These are phyloP conservation scores for Carcina quercana DNA, from an alignment of 2,888 invertebrate genomes.

Conservation along the genomic window DNA sequence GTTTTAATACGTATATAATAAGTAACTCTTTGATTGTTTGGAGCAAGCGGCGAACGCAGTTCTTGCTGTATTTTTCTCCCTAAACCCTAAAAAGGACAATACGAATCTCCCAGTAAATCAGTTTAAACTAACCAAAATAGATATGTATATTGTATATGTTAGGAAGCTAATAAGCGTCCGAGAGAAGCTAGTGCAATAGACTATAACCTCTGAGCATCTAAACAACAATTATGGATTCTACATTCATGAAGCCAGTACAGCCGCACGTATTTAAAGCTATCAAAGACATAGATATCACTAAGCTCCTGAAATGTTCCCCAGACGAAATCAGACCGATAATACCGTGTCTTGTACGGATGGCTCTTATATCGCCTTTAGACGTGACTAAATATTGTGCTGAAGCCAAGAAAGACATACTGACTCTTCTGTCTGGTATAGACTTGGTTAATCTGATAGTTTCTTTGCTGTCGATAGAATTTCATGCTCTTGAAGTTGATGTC, in stretches of 20 bases:
- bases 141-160: too few species aligned
- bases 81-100: too few species aligned
- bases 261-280: conserved; percentile 85
- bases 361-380: conserved; percentile 89
- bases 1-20: too few species aligned
- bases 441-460: conserved; percentile 96
- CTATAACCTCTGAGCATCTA: not conserved
- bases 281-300: conserved; percentile 86
- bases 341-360: conserved; percentile 95
- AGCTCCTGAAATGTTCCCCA: conserved; percentile 81
- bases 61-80: too few species aligned
- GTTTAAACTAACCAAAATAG: too few species aligned
- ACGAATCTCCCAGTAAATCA: too few species aligned
- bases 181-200: too few species aligned
- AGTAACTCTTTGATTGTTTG: too few species aligned
- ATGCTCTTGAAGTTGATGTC: conserved; percentile 92
- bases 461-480: conserved; percentile 94
- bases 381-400: conserved; percentile 88
- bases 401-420: conserved; percentile 89
- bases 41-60: too few species aligned
- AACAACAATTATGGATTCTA: conserved; percentile 40
- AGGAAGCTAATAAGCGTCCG: too few species aligned
- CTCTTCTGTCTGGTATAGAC: conserved; percentile 93
- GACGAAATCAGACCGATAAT: conserved; percentile 91
- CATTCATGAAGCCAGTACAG: conserved; percentile 73